phyloP scores from a whole-genome alignment of 2,888 invertebrate genomes.

The Gonocerus acuteangulatus region DNA sequence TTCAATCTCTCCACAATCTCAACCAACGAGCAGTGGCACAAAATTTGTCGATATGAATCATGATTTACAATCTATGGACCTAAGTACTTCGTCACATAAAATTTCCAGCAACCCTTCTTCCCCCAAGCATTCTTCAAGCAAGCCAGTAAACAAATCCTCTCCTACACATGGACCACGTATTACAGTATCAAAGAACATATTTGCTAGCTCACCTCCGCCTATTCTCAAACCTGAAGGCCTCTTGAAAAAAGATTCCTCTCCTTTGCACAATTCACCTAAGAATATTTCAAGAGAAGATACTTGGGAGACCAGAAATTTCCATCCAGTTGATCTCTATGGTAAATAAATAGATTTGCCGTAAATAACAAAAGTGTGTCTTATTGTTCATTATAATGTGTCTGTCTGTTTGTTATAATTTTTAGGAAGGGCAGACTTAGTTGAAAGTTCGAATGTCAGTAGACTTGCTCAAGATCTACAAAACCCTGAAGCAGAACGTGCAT shows the following conservation, averaged over 20 bases:
- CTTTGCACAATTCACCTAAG: too few relatives aligned
- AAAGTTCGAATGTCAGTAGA: constrained; percentile 2
- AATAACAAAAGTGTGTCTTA: not conserved
- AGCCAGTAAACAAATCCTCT: not conserved
- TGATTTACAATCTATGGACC: not conserved
- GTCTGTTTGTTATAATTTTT: not conserved
- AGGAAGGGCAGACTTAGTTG: constrained; percentile 12
- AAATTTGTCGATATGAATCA: not conserved
- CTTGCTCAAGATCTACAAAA: constrained; percentile 24
- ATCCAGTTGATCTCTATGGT: constrained; percentile 12
- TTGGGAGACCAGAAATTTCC: constrained; percentile 6
- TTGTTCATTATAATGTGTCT: too few relatives aligned
- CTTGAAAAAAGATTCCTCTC: not conserved
- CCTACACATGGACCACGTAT: constrained; percentile 21
- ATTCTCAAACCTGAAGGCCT: not conserved
- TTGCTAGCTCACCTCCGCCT: constrained; percentile 7
- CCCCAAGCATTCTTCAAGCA: not conserved
- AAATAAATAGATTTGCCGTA: not conserved
- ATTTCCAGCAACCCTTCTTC: not conserved
- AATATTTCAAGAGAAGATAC: not conserved
- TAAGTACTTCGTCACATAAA: too few relatives aligned
- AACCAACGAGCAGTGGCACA: not conserved
- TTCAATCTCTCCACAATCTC: not conserved
- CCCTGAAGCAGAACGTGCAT: constrained; percentile 38
- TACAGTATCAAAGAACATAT: constrained; percentile 29